phyloP scores from a whole-genome alignment of 2,797 vertebrate species.

The Pempheris klunzingeri region DNA sequence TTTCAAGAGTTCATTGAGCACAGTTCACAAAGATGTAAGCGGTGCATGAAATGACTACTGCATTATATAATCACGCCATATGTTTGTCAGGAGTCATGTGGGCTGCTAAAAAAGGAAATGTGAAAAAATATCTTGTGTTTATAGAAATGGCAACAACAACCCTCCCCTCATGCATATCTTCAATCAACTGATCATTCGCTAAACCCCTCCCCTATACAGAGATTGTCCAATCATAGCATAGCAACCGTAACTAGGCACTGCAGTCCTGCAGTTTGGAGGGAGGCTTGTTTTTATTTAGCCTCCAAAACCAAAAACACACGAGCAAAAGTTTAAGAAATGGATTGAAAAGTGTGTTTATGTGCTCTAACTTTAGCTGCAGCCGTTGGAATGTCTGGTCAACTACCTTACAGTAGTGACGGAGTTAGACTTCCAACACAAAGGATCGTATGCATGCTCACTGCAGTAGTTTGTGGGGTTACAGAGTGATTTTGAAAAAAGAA shows the following conservation, averaged over 20 bases:
- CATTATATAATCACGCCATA: neutral
- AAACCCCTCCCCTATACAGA: neutral
- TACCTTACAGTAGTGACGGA: neutral
- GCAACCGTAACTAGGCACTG: neutral
- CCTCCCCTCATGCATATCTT: neutral
- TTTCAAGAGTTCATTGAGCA: conserved; percentile 27
- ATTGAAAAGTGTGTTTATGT: neutral
- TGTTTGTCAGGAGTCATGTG: neutral
- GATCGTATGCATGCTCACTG: neutral
- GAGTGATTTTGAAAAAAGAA: neutral
- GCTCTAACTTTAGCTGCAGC: no score
- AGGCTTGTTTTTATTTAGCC: neutral
- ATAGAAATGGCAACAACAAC: neutral
- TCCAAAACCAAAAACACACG: neutral
- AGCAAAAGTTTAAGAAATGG: neutral
- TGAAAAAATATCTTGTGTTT: no score
- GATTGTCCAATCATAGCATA: neutral
- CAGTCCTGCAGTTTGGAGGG: neutral
- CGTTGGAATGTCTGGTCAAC: no score
- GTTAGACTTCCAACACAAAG: neutral
- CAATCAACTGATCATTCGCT: neutral
- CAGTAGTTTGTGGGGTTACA: neutral
- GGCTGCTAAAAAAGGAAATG: neutral
- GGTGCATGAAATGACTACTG: neutral
- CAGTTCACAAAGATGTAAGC: conserved; percentile 5